Evolutionary conservation across 2,797 vertebrate species (phyloP), one percentile per base, ranked within the genome.

Genomic region (Dallia pectoralis): DNA sequence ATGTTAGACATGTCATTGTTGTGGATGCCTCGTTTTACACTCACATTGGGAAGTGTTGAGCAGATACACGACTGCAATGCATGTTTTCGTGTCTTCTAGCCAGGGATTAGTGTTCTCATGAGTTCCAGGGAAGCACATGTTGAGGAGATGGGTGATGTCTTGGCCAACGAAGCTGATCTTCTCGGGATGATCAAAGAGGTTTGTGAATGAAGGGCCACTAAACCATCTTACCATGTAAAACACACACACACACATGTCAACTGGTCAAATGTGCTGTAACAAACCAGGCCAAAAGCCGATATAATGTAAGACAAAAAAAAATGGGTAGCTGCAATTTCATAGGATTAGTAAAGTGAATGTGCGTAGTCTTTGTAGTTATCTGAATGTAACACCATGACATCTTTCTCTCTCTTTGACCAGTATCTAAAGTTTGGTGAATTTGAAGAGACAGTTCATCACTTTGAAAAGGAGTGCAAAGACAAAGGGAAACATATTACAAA

Each of bases 171-270:
- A 87, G 92, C 95, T 0, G 96, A 97, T 82, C 87, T 99, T 59
- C 94, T 98, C 15, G 94, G 91, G 63, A 92, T 99, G 78, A 94
- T 99, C 64, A 96, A 92, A 82, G 97, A 99, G 95, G 97, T 99
- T 25, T 44, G 63, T n/a, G 15, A 64, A 14, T 25, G 53, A n/a
- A 56, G 25, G 1, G 22, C 22, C 25, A 59, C 40, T 40, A 40
- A 40, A 40, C 36, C 36, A 7, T 40, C 36, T 40, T 40, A 7
- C 5, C 36, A 3, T 40, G 36, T 7, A 40, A 40, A 40, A 40
- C 36, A 40, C 9, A 2, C 2, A 47, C 48, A 51, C 4, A 2
- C 2, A 59, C 25, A 9, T 59, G 53, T 59, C 53, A 19, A 59
- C 53, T 12, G 14, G 53, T 27, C 53, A 59, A 25, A 59, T 25